A percentile compares a stretch with the other conserved stretches of the same genome.
Evolutionary conservation across 2,797 vertebrate genomes (phyloP).

Genomic region (Thunnus albacares): DNA sequence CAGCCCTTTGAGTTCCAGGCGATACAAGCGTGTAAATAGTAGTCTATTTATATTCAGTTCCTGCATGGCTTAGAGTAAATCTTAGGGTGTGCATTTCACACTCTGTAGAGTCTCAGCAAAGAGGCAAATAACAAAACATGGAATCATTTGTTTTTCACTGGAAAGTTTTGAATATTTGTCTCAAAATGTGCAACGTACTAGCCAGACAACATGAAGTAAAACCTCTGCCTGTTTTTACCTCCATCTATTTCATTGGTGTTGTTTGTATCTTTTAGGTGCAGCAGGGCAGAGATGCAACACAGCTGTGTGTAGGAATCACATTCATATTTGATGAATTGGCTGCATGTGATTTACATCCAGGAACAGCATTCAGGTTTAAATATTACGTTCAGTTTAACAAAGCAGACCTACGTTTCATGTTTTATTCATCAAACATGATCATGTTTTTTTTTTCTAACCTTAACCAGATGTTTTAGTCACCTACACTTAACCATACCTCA

Average conservation of each 20-base stretch:
- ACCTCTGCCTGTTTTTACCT: background rate
- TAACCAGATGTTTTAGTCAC: too few relatives aligned
- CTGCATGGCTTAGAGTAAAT: constrained; percentile 16
- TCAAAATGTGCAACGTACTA: background rate
- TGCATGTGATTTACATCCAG: background rate
- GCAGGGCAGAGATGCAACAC: background rate
- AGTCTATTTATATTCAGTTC: constrained; percentile 33
- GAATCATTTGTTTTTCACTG: background rate
- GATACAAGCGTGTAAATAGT: constrained; percentile 20
- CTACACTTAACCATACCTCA: background rate
- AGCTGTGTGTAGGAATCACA: background rate
- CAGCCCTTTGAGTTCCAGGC: constrained; percentile 7
- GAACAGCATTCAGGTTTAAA: background rate
- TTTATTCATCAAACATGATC: too few relatives aligned
- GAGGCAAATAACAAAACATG: background rate
- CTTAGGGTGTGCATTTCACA: constrained; percentile 19
- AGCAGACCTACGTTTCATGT: background rate
- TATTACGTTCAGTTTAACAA: background rate
- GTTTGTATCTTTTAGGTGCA: background rate
- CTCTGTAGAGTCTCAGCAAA: constrained; percentile 17
- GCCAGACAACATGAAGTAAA: background rate
- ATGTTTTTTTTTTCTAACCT: too few relatives aligned
- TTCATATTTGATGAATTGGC: background rate
- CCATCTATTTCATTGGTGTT: background rate
- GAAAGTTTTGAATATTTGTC: constrained; percentile 8